Evolutionary conservation across 2,888 invertebrate species (phyloP).

Genomic region (Aspidapion aeneum): DNA sequence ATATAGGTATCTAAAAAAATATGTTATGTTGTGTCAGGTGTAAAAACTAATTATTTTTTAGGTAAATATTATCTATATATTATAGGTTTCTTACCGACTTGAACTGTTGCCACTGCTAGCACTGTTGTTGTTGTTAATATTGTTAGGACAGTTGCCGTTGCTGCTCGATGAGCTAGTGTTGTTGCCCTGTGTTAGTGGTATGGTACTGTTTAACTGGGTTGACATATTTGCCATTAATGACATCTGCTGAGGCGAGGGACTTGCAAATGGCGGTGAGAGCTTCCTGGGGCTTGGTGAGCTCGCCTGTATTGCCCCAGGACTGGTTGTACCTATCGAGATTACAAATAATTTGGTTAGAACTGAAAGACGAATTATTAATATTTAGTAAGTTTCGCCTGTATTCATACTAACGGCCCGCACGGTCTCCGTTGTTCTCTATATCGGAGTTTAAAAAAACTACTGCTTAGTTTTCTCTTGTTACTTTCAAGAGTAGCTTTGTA

Average conservation of each 20-base stretch:
- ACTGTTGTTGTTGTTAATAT: constrained; percentile 54
- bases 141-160: constrained; percentile 46
- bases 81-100: constrained; percentile 6
- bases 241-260: constrained; percentile 73
- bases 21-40: too few relatives aligned
- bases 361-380: too few relatives aligned
- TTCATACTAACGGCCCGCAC: too few relatives aligned
- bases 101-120: constrained; percentile 44
- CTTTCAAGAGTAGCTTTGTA: too few relatives aligned
- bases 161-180: constrained; percentile 43
- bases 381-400: too few relatives aligned
- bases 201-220: constrained; percentile 33
- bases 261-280: constrained; percentile 76
- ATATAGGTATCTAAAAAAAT: too few relatives aligned
- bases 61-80: too few relatives aligned
- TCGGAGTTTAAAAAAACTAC: too few relatives aligned
- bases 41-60: too few relatives aligned
- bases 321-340: constrained; percentile 71
- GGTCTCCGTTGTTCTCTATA: too few relatives aligned
- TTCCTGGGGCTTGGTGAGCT: constrained; percentile 80
- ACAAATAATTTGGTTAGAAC: too few relatives aligned
- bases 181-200: constrained; percentile 30
- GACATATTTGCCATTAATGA: constrained; percentile 56
- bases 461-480: too few relatives aligned
- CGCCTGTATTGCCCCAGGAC: constrained; percentile 87